Conservation (phyloP, 2,888 invertebrate species). For the Aporophyla lueneburgensis region DNA sequence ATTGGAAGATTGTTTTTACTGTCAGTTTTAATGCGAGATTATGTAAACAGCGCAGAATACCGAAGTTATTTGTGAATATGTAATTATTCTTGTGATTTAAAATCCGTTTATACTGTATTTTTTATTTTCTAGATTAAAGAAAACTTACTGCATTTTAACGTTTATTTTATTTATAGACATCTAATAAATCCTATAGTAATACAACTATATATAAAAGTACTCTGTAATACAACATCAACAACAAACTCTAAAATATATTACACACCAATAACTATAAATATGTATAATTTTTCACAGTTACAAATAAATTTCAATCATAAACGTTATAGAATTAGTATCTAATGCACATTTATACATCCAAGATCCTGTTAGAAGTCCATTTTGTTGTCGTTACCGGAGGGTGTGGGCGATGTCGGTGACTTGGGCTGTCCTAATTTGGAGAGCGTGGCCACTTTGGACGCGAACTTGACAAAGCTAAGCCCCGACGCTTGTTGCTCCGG, state of each 20-base stretch:
- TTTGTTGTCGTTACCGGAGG: conserved; percentile 77
- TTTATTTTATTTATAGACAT: conserved; percentile 68
- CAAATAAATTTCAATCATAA: conserved; percentile 22
- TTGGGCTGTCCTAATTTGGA: conserved; percentile 84
- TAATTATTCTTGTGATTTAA: conserved; percentile 91
- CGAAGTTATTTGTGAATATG: conserved; percentile 90
- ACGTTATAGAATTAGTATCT: not conserved
- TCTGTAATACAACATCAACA: conserved; percentile 15
- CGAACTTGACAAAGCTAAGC: conserved; percentile 85
- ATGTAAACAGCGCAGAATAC: conserved; percentile 84
- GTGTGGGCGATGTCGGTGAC: conserved; percentile 82
- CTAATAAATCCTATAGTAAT: conserved; percentile 10
- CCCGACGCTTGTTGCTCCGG: conserved; percentile 84
- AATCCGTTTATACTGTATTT: conserved; percentile 91
- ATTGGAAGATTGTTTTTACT: conserved; percentile 87
- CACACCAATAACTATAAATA: not conserved
- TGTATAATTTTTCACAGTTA: not conserved
- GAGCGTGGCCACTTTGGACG: conserved; percentile 85
- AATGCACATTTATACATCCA: not conserved
- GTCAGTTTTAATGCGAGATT: conserved; percentile 85
- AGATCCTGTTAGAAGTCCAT: conserved; percentile 80
- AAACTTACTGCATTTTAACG: conserved; percentile 86
- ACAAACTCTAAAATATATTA: not conserved
- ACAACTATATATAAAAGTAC: too few relatives aligned
- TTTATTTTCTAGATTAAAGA: conserved; percentile 91